Evolutionary conservation across 2,797 vertebrate genomes (phyloP), one percentile per base, ranked within the genome.

Genomic region (Anguilla obscura): DNA sequence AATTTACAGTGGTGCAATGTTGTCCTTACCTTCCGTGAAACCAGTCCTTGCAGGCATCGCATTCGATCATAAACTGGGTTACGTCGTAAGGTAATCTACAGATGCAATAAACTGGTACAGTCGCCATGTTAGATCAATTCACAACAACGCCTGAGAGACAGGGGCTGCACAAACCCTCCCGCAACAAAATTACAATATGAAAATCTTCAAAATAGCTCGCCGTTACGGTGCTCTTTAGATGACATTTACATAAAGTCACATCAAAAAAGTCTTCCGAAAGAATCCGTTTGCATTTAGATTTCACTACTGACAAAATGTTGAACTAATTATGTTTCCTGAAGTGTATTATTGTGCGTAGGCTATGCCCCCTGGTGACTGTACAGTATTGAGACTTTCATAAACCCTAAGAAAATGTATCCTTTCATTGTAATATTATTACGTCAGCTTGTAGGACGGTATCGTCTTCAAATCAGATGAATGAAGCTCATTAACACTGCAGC

Each of bases 71-170:
- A 94, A 99, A 99, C 96, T 98, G 98, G 96, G 96, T 98, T 95
- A 98, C 98, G 97, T 99, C 98, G 98, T 99, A 99, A 94, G 98
- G 98, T 94, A 98, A 96, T 96, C 98, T 97, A 96, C 98, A 99
- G 96, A 99, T 96, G 97, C 98, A 99, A 97, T 99, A 99, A 91
- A 99, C 98, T 95, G 98, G 97, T 97, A 97, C 98, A 96, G 98
- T 98, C 98, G 98, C 98, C 98, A 99, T 99, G 97, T 99, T 99
- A 94, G 96, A 93, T 94, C 96, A 95, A 93, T 96, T 96, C 96
- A 96, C 95, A 95, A 96, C 96, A 96, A 96, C 96, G 94, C 95
- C 94, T 95, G 96, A 92, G 94, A 92, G 94, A 90, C 88, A 89
- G 91, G 92, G 94, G 94, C 94, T 94, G 94, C 94, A 94, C 94